These are phyloP conservation scores for Halcyon chelicuti DNA, from an alignment of 2,797 vertebrate species.

Conservation along the genomic window DNA sequence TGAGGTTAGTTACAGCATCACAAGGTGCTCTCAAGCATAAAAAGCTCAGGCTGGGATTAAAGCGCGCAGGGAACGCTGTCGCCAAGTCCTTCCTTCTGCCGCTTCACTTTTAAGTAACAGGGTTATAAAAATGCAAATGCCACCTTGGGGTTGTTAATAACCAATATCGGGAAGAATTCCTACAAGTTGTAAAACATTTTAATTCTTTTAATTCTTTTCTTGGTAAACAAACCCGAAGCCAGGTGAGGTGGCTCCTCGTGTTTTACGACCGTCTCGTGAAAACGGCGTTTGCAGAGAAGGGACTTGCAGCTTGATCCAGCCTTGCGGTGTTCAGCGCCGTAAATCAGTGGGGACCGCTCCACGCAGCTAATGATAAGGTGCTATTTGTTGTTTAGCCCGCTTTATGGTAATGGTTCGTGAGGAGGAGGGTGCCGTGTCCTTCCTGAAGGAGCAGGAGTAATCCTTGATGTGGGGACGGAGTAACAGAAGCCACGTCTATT, in stretches of 20 bases:
- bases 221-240: background rate
- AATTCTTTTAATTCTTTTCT: too few species aligned
- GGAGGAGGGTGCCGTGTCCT: slow-evolving; percentile 62
- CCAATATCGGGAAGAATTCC: slow-evolving; percentile 50
- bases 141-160: slow-evolving; percentile 59
- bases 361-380: slow-evolving; percentile 45
- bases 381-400: slow-evolving; percentile 61
- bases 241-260: background rate
- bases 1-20: slow-evolving; percentile 84
- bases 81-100: slow-evolving; percentile 52
- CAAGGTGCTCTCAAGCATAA: slow-evolving; percentile 81
- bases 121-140: slow-evolving; percentile 77
- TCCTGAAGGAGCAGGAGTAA: slow-evolving; percentile 52
- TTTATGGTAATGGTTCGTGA: slow-evolving; percentile 55
- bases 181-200: slow-evolving; percentile 61
- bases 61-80: slow-evolving; percentile 46
- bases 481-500: slow-evolving; percentile 57
- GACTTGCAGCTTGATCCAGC: slow-evolving; percentile 10
- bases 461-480: slow-evolving; percentile 45
- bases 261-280: background rate
- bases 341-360: slow-evolving; percentile 65
- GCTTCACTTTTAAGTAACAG: slow-evolving; percentile 73
- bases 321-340: slow-evolving; percentile 1
- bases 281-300: background rate
- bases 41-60: slow-evolving; percentile 81